phyloP scores from a whole-genome alignment of 2,113 vertebrate species.

The Desmodus rotundus region DNA sequence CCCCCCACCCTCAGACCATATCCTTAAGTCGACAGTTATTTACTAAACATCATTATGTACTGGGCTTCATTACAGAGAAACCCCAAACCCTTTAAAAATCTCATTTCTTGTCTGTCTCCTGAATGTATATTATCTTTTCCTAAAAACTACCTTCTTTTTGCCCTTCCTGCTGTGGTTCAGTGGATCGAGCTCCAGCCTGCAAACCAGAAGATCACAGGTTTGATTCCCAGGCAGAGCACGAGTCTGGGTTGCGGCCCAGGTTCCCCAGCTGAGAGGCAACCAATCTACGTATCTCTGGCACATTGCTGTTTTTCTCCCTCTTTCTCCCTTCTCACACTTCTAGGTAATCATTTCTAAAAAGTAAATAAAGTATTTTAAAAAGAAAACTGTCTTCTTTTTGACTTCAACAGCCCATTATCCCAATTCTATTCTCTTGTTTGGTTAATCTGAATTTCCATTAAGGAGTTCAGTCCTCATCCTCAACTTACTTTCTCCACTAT shows the following conservation, averaged over 20 bases:
- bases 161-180: too few species aligned
- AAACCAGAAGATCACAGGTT: too few species aligned
- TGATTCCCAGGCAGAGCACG: too few species aligned
- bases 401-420: background rate
- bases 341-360: too few species aligned
- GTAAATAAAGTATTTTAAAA: too few species aligned
- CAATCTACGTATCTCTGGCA: too few species aligned
- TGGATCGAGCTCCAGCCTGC: too few species aligned
- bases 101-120: background rate
- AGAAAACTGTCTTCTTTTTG: background rate
- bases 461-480: background rate
- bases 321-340: too few species aligned
- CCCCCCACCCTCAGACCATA: background rate
- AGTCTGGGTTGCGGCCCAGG: too few species aligned
- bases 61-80: background rate
- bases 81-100: background rate
- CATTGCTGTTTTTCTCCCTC: too few species aligned
- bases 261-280: too few species aligned
- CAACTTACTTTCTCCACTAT: background rate
- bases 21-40: background rate
- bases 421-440: background rate
- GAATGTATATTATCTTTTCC: background rate
- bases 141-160: background rate
- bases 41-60: background rate
- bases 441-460: background rate